A percentile compares a stretch with the other conserved stretches of the same genome.
Conservation (phyloP, 2,888 invertebrate species). For the Elmis aenea region DNA sequence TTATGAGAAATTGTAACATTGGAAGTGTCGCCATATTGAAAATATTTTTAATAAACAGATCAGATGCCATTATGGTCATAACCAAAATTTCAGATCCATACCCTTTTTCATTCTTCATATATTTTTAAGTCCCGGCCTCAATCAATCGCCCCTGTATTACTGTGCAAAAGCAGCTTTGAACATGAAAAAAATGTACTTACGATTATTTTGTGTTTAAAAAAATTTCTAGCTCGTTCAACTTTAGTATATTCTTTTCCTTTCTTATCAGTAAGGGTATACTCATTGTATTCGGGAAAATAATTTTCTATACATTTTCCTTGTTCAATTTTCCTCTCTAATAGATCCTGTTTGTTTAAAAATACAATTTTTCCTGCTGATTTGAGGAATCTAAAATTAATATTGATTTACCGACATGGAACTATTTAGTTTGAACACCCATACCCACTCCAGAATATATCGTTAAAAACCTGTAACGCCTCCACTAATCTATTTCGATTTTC, state of each 20-base stretch:
- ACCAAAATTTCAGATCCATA: no score
- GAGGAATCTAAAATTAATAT: constrained; percentile 60
- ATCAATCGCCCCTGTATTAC: no score
- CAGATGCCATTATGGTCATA: background rate
- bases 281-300: constrained; percentile 62
- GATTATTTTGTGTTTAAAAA: constrained; percentile 62
- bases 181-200: constrained; percentile 43
- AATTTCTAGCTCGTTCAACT: constrained; percentile 61
- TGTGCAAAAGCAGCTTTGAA: no score
- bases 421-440: no score
- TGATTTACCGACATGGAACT: no score
- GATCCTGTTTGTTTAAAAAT: constrained; percentile 79
- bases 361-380: constrained; percentile 71
- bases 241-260: constrained; percentile 50
- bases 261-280: constrained; percentile 47
- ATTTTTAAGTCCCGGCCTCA: no score
- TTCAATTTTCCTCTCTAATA: constrained; percentile 66
- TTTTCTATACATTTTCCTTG: constrained; percentile 58
- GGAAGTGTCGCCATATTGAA: background rate
- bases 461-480: constrained; percentile 68
- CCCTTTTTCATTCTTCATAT: no score
- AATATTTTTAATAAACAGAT: background rate
- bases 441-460: constrained; percentile 74
- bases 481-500: constrained; percentile 61
- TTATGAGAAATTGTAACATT: no score